These are phyloP conservation scores for Sceliomorpha sp. DNA, from an alignment of 2,888 invertebrate species.

Conservation along the genomic window DNA sequence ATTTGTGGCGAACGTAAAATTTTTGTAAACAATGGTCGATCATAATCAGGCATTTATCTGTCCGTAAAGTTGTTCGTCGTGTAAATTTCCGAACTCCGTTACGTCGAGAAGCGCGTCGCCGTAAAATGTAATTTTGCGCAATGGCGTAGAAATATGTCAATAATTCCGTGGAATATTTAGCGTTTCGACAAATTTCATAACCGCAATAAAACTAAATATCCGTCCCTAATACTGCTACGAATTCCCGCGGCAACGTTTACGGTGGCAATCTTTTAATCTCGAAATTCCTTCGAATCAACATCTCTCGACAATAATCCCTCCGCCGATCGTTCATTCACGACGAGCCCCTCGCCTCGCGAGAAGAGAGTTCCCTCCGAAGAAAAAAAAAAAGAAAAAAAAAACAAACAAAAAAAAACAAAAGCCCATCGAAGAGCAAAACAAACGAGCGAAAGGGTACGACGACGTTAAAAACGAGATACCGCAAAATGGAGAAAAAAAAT, in stretches of 20 bases:
- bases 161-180: too few species aligned
- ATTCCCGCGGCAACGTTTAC: conserved; percentile 2
- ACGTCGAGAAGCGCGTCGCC: too few species aligned
- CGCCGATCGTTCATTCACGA: conserved; percentile 26
- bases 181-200: too few species aligned
- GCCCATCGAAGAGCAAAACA: conserved; percentile 19
- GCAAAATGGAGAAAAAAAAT: conserved; percentile 3
- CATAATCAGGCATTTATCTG: too few species aligned
- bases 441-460: conserved; percentile 6
- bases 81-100: too few species aligned
- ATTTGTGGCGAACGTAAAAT: too few species aligned
- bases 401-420: conserved; percentile 19
- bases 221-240: conserved; percentile 5
- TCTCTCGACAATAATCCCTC: conserved; percentile 35
- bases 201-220: conserved; percentile 11
- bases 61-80: too few species aligned
- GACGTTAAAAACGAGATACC: background rate
- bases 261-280: conserved; percentile 23
- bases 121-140: too few species aligned
- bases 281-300: conserved; percentile 18
- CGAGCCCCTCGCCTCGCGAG: conserved; percentile 11
- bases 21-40: too few species aligned
- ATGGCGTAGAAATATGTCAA: too few species aligned
- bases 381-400: too few species aligned
- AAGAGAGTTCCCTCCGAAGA: conserved; percentile 9